Conservation (phyloP, 2,797 vertebrate genomes). For the Crypturellus tataupa region DNA sequence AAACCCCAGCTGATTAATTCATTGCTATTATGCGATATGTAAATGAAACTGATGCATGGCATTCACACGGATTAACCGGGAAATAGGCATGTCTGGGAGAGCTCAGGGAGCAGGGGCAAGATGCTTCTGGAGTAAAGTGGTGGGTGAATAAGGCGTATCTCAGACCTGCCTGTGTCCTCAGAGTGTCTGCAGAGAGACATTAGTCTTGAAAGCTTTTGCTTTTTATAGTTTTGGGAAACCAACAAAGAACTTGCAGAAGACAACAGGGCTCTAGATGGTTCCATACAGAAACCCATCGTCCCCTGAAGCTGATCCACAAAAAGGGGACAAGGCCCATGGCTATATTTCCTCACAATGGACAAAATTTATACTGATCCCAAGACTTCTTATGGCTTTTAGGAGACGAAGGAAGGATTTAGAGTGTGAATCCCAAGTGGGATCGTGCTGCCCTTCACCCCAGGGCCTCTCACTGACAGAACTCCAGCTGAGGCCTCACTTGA, state of each 20-base stretch:
- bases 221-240: not conserved
- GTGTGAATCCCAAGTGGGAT: accelerated
- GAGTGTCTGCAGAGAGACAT: not conserved
- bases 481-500: not conserved
- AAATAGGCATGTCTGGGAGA: not conserved
- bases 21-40: not conserved
- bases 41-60: accelerated
- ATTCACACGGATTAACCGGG: not conserved
- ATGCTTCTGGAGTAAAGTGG: not conserved
- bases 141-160: not conserved
- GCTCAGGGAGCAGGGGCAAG: not conserved
- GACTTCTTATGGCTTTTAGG: accelerated
- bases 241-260: not conserved
- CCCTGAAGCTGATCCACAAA: not conserved
- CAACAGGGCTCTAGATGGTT: not conserved
- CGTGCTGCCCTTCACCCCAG: not conserved
- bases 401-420: accelerated
- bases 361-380: not conserved
- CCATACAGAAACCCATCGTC: not conserved
- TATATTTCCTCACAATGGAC: accelerated
- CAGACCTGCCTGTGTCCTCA: not conserved
- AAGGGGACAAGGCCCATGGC: not conserved
- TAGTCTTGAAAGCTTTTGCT: not conserved
- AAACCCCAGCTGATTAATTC: not conserved
- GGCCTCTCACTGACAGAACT: not conserved